Evolutionary conservation across 92 coral and sea anemone species (phyloP).

Genomic region (Zoanthus gigantus): DNA sequence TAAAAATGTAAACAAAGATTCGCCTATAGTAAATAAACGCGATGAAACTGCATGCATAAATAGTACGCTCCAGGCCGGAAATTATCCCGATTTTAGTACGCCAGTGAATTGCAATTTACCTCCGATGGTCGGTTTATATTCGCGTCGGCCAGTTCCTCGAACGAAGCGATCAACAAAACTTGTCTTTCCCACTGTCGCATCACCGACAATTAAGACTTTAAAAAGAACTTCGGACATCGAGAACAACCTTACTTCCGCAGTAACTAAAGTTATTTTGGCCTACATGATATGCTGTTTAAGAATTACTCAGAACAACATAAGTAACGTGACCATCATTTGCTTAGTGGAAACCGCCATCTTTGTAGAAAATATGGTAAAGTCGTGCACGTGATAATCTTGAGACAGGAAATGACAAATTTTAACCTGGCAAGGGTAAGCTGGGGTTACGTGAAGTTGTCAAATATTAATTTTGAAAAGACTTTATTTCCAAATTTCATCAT

Average conservation of each 20-base stretch:
- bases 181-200: slow-evolving; percentile 94
- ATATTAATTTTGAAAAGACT: too few species aligned
- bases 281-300: neutral
- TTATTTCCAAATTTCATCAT: too few species aligned
- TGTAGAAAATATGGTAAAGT: neutral
- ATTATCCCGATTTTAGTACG: too few species aligned
- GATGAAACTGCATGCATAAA: too few species aligned
- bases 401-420: neutral
- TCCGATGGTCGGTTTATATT: slow-evolving; percentile 93
- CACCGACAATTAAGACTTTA: slow-evolving; percentile 95
- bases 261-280: neutral
- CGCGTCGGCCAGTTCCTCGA: slow-evolving; percentile 69
- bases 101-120: slow-evolving; percentile 53
- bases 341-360: neutral
- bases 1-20: too few species aligned
- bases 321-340: neutral
- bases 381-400: slow-evolving; percentile 3
- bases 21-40: too few species aligned
- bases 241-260: neutral
- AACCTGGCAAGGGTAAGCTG: too few species aligned
- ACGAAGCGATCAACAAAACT: slow-evolving; percentile 91
- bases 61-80: too few species aligned
- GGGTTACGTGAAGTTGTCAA: too few species aligned
- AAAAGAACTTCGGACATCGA: slow-evolving; percentile 85
- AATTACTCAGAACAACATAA: neutral